Base-by-base conservation (phyloP, 2,888 invertebrate species). In the Latheticus oryzae region DNA sequence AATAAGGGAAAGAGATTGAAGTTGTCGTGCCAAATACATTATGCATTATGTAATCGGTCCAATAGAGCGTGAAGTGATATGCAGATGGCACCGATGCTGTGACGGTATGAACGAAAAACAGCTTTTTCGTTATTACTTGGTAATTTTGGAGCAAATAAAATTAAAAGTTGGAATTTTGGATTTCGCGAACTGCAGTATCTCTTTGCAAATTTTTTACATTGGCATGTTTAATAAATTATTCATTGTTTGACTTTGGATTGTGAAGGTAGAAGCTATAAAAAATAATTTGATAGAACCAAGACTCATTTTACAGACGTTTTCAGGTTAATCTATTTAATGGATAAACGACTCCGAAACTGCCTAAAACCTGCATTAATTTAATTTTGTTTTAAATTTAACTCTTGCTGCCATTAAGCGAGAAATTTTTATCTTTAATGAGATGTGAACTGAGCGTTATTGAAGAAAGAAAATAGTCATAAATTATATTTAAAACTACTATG, bases 21-120 rank as follows among this genome's bases (percentile, higher is more conserved):
- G 21, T 37, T n/a, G 35, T 12, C 32, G 38, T 16, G 26, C 45
- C 35, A 26, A 19, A 54, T 54, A 45, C 54, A 54, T 54, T 45
- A 54, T 54, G 45, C 54, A 54, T 54, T 45, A 54, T 43, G 53
- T 30, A 53, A 43, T 37, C 45, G 45, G 17, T 16, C 38, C 43
- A 28, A 38, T 54, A 54, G 43, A 54, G 35, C 54, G 54, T 54
- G 35, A 54, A 54, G 37, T 45, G 54, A 54, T 54, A 54, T 52
- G 45, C 45, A 54, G 54, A 45, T 54, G 52, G 43, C 19, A 21
- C 50, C 13, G 42, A 17, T 42, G 42, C 33, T 28, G 33, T n/a
- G n/a, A n/a, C n/a, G 45, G 8, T 45, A 9, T 33, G 8, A 15
- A 33, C 11, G 13, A 5, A 45, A 35, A 23, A 38, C 12, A 9